Evolutionary conservation across 2,888 invertebrate species (phyloP).

Genomic region (Hypolimnas misippus): DNA sequence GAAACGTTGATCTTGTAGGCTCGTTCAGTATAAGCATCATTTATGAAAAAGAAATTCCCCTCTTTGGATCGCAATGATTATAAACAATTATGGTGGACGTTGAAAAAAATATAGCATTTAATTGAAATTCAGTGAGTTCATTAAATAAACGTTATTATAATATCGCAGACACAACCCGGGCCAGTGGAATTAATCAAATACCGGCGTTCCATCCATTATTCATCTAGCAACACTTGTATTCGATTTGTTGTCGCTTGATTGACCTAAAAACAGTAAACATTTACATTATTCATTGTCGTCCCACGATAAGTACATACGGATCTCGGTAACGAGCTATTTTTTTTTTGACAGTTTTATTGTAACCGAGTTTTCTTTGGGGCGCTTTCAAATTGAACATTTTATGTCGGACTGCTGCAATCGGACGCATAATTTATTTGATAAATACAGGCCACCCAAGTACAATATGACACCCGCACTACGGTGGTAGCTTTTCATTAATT

Average conservation of each 20-base stretch:
- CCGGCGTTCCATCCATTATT: constrained; percentile 29
- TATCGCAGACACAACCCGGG: constrained; percentile 8
- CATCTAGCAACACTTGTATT: constrained; percentile 28
- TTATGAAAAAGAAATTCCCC: no score
- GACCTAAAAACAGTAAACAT: constrained; percentile 28
- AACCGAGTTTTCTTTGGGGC: background rate
- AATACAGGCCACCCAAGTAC: no score
- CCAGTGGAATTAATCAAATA: constrained; percentile 26
- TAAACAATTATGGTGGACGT: no score
- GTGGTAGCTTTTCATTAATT: no score
- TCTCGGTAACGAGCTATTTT: background rate
- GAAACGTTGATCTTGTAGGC: no score
- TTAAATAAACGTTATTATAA: constrained; percentile 5
- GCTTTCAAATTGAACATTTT: background rate
- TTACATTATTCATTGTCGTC: constrained; percentile 28
- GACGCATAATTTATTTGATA: no score
- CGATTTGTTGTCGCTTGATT: constrained; percentile 32
- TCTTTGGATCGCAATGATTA: no score
- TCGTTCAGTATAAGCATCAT: no score
- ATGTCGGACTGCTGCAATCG: no score
- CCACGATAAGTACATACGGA: constrained; percentile 8
- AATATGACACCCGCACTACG: no score
- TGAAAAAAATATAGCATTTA: no score
- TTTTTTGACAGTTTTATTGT: background rate
- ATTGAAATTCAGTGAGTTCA: no score